Conservation (phyloP, 2,888 invertebrate species). For the Abrostola tripartita region DNA sequence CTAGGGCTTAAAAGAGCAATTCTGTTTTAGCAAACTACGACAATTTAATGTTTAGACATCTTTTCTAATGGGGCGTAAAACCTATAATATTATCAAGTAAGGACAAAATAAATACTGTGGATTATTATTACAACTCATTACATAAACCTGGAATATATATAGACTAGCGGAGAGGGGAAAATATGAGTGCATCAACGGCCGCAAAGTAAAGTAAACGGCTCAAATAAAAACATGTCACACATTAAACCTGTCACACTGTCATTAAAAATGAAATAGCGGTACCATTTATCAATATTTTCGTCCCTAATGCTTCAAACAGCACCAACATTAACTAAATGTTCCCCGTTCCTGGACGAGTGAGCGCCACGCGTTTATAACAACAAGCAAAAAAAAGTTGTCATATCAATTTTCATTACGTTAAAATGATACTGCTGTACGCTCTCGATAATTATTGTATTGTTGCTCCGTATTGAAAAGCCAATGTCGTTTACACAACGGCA, state of each 20-base stretch:
- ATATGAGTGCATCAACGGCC: neutral
- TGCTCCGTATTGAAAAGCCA: slow-evolving; percentile 67
- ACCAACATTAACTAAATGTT: slow-evolving; percentile 1
- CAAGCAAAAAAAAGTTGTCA: slow-evolving; percentile 36
- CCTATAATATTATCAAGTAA: no score
- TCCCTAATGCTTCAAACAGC: neutral
- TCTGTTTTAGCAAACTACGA: no score
- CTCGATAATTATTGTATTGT: slow-evolving; percentile 67
- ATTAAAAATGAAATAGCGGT: neutral
- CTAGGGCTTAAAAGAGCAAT: no score
- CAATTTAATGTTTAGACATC: no score
- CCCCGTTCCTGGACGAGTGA: neutral
- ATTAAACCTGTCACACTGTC: slow-evolving; percentile 4
- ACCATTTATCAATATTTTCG: slow-evolving; percentile 6
- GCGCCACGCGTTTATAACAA: slow-evolving; percentile 9
- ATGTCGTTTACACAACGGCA: slow-evolving; percentile 65
- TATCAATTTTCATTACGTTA: slow-evolving; percentile 56
- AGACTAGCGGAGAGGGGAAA: neutral
- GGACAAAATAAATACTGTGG: no score
- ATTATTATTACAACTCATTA: no score
- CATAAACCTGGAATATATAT: neutral
- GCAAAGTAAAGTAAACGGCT: neutral
- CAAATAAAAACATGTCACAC: slow-evolving; percentile 2
- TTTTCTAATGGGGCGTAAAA: no score
- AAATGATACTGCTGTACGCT: slow-evolving; percentile 51